Evolutionary conservation across 2,888 invertebrate species (phyloP).

Genomic region (Patella ulyssiponensis): DNA sequence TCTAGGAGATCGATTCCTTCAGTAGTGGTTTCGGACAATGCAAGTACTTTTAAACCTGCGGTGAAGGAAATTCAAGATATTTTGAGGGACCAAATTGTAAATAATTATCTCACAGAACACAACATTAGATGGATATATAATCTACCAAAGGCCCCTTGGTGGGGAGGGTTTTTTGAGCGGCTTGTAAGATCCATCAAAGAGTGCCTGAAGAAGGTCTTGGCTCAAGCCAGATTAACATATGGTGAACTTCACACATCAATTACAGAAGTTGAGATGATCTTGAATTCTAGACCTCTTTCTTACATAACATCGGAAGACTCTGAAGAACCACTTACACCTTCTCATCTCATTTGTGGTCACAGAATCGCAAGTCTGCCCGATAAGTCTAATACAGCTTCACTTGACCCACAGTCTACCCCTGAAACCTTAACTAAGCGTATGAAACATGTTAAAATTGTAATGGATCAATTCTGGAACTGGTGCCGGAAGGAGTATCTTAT

Average conservation of each 20-base stretch:
- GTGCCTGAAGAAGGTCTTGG: no score
- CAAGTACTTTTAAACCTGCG: neutral
- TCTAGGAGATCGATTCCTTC: neutral
- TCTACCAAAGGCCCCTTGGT: neutral
- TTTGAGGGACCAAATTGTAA: neutral
- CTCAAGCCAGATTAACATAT: no score
- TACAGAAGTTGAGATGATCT: no score
- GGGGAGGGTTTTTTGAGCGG: no score
- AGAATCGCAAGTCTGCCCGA: neutral
- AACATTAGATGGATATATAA: neutral
- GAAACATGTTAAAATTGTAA: neutral
- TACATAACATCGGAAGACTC: neutral
- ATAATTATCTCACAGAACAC: neutral
- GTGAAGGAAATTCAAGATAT: neutral
- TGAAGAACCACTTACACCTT: neutral
- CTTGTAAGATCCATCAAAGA: no score
- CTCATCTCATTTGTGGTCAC: neutral
- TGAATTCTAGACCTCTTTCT: neutral
- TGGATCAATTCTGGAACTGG: neutral
- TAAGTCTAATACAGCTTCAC: neutral
- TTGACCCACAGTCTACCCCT: neutral
- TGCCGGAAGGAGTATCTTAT: neutral
- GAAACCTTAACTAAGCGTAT: neutral
- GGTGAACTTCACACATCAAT: no score
- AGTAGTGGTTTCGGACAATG: neutral